phyloP scores from a whole-genome alignment of 2,888 invertebrate species.

The Sinohyriopsis cumingii region DNA sequence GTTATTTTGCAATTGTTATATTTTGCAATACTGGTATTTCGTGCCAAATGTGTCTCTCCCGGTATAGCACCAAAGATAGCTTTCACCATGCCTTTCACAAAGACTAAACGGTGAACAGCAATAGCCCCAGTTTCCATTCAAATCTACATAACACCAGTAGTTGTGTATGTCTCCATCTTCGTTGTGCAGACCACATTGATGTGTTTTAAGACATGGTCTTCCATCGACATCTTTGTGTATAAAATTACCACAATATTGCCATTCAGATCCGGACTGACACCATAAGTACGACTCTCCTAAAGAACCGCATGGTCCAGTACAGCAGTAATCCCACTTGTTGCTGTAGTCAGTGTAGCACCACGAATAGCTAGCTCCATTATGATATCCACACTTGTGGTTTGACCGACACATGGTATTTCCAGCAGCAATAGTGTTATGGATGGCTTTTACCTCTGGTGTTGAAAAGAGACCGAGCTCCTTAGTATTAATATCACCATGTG shows the following conservation, averaged over 20 bases:
- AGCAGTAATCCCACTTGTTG: conserved; percentile 11
- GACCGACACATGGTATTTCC: conserved; percentile 2
- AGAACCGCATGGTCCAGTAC: neutral
- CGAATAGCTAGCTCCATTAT: neutral
- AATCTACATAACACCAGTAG: conserved; percentile 6
- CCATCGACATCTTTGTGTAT: no score
- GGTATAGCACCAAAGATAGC: conserved; percentile 1
- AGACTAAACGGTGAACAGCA: conserved; percentile 2
- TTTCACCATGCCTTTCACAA: neutral
- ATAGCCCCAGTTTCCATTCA: neutral
- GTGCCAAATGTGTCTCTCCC: neutral
- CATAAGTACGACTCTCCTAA: neutral
- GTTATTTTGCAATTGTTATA: no score
- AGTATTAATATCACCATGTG: no score
- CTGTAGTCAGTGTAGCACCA: conserved; percentile 9
- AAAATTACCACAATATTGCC: no score
- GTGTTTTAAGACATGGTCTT: neutral
- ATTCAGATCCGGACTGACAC: neutral
- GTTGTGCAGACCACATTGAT: conserved; percentile 7
- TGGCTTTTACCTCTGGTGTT: no score
- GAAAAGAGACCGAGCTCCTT: no score
- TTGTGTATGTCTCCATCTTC: neutral
- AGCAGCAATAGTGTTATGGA: conserved; percentile 1
- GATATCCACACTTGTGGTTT: neutral
- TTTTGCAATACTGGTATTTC: neutral